Base-by-base conservation (phyloP, 2,113 vertebrate species). In the Vulpes lagopus region DNA sequence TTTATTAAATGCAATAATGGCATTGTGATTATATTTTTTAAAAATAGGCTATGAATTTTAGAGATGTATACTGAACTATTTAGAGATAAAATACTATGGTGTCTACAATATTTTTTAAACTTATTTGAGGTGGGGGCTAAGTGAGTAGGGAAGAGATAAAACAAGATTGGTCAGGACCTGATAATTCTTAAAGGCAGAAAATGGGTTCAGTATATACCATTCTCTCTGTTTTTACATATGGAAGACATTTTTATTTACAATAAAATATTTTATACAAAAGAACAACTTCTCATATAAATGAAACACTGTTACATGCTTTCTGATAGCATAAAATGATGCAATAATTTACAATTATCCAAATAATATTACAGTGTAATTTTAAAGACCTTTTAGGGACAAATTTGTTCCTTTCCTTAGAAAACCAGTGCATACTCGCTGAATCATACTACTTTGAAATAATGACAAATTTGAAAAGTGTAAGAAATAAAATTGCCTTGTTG, bases 341-440 rank as follows among this genome's bases (percentile, higher is more conserved):
- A 25, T 59, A 43, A 67, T 64, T 35, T 43, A n/a, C 15, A 82
- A 49, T 27, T 79, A 60, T 91, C 43, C 62, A 84, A 59, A 71
- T 2, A 73, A 57, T 49, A 49, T 53, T 62, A 67, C 4, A 53
- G 4, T 59, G 17, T 57, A 35, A 78, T 76, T 62, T 78, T 69
- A 57, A 83, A 92, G 67, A 76, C 8, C 51, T 91, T 80, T 38
- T n/a, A 91, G 88, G 32, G 59, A 86, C 71, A 86, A 85, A 89
- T 38, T 87, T 71, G 8, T 11, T 74, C 30, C 10, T 57, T 95
- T 32, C 19, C 64, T 89, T 57, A 43, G n/a, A 49, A 79, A 71
- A 85, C 35, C 59, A 78, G n/a, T 6, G 35, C 1, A 14, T 64
- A 30, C 17, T 51, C 51, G 11, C 22, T 69, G 5, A 57, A n/a